A percentile compares a stretch with the other conserved stretches of the same genome.
These are phyloP conservation scores for Macrotis lagotis DNA, from an alignment of 2,113 vertebrate genomes.

Conservation along the genomic window DNA sequence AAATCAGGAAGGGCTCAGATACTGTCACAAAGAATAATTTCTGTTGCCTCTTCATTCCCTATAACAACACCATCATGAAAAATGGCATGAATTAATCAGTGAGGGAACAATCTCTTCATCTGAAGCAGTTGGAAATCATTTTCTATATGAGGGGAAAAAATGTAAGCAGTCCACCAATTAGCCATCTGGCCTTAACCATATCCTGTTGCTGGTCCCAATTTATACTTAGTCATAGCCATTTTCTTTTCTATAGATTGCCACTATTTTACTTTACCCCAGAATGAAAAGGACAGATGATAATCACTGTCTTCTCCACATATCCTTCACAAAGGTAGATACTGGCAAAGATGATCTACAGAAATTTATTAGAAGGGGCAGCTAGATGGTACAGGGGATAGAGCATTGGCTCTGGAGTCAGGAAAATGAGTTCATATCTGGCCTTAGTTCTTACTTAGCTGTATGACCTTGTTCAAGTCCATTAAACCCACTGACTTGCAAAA, in stretches of 20 bases:
- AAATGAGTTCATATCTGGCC: too few species aligned
- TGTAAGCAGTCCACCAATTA: neutral
- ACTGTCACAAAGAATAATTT: neutral
- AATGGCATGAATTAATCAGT: neutral
- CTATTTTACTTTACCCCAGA: neutral
- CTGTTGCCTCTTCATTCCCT: neutral
- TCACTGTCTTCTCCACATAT: neutral
- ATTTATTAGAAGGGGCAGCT: neutral
- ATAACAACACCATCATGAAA: neutral
- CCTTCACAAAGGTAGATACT: neutral
- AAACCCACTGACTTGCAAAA: too few species aligned
- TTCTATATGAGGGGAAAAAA: neutral
- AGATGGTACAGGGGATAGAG: too few species aligned
- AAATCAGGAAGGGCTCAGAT: conserved; percentile 1
- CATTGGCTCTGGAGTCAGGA: too few species aligned
- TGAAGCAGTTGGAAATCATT: neutral
- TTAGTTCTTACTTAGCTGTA: too few species aligned
- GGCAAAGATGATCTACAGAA: neutral
- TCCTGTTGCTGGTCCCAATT: neutral
- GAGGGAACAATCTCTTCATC: neutral
- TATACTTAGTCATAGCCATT: neutral
- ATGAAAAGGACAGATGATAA: neutral
- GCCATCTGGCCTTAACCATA: neutral
- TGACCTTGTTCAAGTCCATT: too few species aligned
- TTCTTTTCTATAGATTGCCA: neutral